Evolutionary conservation across 1,140 invertebrate genomes (phyloP), one percentile per base, ranked within the genome.

Genomic region (Vanessa atalanta): DNA sequence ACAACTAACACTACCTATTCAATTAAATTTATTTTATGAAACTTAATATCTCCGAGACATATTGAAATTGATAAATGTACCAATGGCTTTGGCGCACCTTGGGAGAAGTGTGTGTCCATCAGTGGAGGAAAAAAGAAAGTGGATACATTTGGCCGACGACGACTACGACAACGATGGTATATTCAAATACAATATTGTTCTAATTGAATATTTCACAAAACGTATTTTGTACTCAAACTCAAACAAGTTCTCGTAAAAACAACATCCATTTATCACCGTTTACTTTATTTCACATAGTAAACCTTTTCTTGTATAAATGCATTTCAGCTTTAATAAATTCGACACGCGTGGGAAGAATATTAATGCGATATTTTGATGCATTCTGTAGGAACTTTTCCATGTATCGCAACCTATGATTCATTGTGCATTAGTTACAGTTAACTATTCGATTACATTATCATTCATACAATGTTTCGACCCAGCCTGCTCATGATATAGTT

Each of bases 251-350:
- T 16, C 20, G 23, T 23, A 23, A 57, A 26, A 57, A 23, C 23
- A 13, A 23, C 53, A 23, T 7, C 9, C 12, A 57, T 23, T 57
- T 70, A 70, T 61, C 55, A 37, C 68, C 8, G 37, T 63, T 61
- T 70, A 70, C n/a, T 7, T 9, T 50, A 63, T 63, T 73, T 72
- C 71, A 47, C 72, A 68, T 68, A 63, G 61, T 66, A 66, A 50
- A 65, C 43, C 26, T n/a, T 37, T 61, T 31, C 26, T 31, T 61
- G 31, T 61, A 14, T 61, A 61, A 61, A 61, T 37, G 31, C 31
- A 61, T 37, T 61, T 37, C 57, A 61, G 57, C 26, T 23, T 57
- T 23, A 23, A 57, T 57, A 37, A 61, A 23, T 61, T 47, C 31
- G 43, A 57, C 47, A 66, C 14, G 23, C 70, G 70, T 72, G 70